Conservation (phyloP, 1,140 invertebrate genomes). For the Ooceraea biroi region DNA sequence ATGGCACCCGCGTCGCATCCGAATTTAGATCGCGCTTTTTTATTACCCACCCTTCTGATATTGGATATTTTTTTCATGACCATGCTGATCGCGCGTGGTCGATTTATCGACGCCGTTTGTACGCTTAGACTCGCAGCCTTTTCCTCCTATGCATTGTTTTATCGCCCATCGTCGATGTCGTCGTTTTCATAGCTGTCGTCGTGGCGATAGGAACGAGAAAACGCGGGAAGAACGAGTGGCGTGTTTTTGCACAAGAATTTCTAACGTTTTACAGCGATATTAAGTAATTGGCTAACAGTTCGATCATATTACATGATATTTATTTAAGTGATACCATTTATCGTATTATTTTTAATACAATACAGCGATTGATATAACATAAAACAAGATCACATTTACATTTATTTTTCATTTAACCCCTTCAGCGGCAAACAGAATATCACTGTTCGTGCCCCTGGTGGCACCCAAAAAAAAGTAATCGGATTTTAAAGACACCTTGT, state of each 20-base stretch:
- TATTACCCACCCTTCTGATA: conserved; percentile 48
- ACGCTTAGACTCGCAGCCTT: not conserved
- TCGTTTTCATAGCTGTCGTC: not conserved
- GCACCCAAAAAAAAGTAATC: too few relatives aligned
- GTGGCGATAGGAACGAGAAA: not conserved
- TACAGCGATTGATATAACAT: too few relatives aligned
- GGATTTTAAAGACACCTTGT: too few relatives aligned
- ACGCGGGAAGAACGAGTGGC: not conserved
- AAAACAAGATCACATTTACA: not conserved
- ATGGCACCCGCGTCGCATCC: not conserved
- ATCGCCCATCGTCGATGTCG: not conserved
- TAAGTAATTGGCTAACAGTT: too few relatives aligned
- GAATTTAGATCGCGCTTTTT: conserved; percentile 55
- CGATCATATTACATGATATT: too few relatives aligned
- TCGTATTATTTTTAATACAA: too few relatives aligned
- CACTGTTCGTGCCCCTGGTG: too few relatives aligned
- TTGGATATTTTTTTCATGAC: conserved; percentile 42
- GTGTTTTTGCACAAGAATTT: too few relatives aligned
- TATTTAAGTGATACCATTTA: too few relatives aligned
- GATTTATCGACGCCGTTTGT: conserved; percentile 52
- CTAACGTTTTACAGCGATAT: not conserved
- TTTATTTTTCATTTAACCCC: conserved; percentile 11
- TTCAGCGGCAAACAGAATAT: too few relatives aligned
- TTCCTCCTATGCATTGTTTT: conserved; percentile 16
- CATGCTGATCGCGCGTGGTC: conserved; percentile 24